Base-by-base conservation (phyloP, 2,113 vertebrate species). In the Clarias magur region DNA sequence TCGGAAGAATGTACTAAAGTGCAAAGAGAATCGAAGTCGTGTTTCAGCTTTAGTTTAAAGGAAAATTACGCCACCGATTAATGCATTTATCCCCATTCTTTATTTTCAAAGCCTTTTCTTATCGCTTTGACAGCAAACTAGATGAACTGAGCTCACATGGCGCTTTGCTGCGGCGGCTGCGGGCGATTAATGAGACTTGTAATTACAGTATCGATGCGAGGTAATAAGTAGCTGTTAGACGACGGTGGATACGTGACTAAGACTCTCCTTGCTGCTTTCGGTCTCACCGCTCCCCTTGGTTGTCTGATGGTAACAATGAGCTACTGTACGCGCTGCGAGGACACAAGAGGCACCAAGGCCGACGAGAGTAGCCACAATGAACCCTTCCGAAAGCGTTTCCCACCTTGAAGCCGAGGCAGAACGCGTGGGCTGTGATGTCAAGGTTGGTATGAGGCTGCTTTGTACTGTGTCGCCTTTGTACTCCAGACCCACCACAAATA, bases 121-220 rank as follows among this genome's bases (percentile, higher is more conserved):
- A 88, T 53, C 3, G 72, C 53, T 25, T 83, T 80, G 86, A 91
- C 89, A 89, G 91, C 85, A 87, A 67, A 56, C 89, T 90, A 86
- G 90, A 90, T 86, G 68, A 85, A 83, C 78, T n/a, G 87, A 85
- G 90, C 89, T 92, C 87, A 60, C 82, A 60, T 80, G 84, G 82
- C 54, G 75, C 85, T 80, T 91, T 75, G 17, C 81, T 27, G 53
- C 90, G 89, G 81, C 80, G 72, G 56, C 87, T 62, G 62, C 19
- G 23, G 82, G 82, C 60, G 87, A 89, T 92, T 93, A 94, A 91
- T 88, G 84, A 68, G 87, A 92, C 68, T 90, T 90, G 76, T 93
- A 93, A 93, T 89, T 93, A 88, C 92, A 91, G 85, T 91, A 92
- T 91, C 92, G 88, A 93, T 89, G 90, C 86, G 89, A 90, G 81